These are phyloP conservation scores for Cataglyphis altisquamis DNA, from an alignment of 2,888 invertebrate genomes.

Conservation along the genomic window DNA sequence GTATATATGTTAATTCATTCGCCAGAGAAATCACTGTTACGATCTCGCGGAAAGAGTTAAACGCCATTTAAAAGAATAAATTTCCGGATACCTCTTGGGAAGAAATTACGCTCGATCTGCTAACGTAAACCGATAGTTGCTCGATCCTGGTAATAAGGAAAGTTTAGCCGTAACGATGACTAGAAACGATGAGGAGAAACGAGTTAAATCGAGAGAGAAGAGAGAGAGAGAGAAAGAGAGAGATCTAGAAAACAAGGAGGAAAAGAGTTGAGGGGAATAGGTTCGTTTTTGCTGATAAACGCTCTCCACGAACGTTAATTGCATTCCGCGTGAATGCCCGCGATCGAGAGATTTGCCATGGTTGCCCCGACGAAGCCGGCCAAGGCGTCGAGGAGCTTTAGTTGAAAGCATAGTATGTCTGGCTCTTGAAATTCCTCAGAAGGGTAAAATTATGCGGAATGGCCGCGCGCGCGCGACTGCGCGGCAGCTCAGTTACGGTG, in stretches of 20 bases:
- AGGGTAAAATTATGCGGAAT: slow-evolving; percentile 67
- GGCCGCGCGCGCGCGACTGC: slow-evolving; percentile 53
- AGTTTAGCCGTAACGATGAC: slow-evolving; percentile 68
- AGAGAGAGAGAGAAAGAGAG: not conserved
- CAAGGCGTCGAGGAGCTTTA: slow-evolving; percentile 51
- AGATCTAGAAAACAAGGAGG: slow-evolving; percentile 35
- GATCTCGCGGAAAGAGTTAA: not conserved
- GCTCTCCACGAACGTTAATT: slow-evolving; percentile 78
- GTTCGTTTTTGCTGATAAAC: slow-evolving; percentile 72
- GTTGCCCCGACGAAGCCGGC: slow-evolving; percentile 60
- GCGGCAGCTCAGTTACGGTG: slow-evolving; percentile 52
- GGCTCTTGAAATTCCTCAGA: slow-evolving; percentile 66
- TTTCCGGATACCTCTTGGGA: slow-evolving; percentile 29
- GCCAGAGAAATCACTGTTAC: not conserved
- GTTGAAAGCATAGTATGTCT: slow-evolving; percentile 62
- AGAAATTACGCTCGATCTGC: slow-evolving; percentile 46
- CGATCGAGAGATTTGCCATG: slow-evolving; percentile 77
- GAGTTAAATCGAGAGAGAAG: slow-evolving; percentile 20
- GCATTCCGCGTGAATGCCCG: slow-evolving; percentile 80
- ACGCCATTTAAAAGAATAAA: not conserved
- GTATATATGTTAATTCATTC: not conserved
- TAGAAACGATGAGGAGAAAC: slow-evolving; percentile 48
- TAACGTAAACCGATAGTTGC: slow-evolving; percentile 57
- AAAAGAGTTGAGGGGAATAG: slow-evolving; percentile 45
- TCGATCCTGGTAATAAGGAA: slow-evolving; percentile 69